Base-by-base conservation (phyloP, 2,113 vertebrate species). In the Sorex fumeus region DNA sequence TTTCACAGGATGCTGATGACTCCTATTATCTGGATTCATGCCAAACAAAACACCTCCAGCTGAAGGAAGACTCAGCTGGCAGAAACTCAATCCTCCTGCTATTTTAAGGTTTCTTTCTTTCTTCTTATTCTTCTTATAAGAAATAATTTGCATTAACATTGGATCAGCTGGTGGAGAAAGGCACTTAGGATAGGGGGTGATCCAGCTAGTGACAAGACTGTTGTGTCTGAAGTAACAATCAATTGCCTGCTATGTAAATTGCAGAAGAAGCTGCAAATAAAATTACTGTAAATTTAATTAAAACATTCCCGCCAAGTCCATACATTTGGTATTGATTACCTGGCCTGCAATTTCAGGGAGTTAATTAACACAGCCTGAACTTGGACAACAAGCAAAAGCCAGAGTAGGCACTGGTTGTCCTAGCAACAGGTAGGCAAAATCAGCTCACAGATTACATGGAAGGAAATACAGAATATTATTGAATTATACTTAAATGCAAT, bases 251-350 rank as follows among this genome's bases (percentile, higher is more conserved):
- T 84, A 88, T 91, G 87, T 84, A 94, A 92, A 97, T 89, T 83
- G 64, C 93, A 93, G 95, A 97, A 91, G 81, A 96, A 84, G 87
- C 81, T 88, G 90, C 93, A 98, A 97, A 97, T 96, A 97, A 97
- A 97, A 96, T 97, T 97, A 95, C 97, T 94, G 94, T 97, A 98
- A 97, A 96, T 96, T 96, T 96, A 97, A 97, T 98, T 97, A 97
- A 25, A 97, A 97, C 95, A 98, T 97, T 96, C 94, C 95, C 96
- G 97, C 93, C 97, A 98, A 97, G 97, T 97, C 97, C 96, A 97
- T 97, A 94, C 88, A 93, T 97, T 97, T 95, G 75, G 91, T 97
- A 98, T 98, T 94, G 97, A 98, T 98, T 97, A 97, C 96, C 97
- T 96, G 88, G 95, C 96, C 90, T 93, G 96, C 91, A 95, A 93